These are phyloP conservation scores for Mamestra brassicae DNA, from an alignment of 2,888 invertebrate species.

Conservation along the genomic window DNA sequence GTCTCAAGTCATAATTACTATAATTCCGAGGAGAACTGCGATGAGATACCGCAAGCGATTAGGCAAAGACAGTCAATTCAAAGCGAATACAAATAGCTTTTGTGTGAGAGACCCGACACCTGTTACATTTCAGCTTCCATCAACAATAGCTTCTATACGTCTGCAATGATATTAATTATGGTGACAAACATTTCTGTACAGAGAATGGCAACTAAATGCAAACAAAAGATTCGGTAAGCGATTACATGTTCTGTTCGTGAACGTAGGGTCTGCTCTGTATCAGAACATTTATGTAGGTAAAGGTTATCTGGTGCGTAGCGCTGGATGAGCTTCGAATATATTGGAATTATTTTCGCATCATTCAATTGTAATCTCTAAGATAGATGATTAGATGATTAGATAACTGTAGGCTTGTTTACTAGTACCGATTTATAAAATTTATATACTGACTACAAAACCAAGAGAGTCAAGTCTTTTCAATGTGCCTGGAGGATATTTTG, in stretches of 20 bases:
- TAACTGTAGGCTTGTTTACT: too few species aligned
- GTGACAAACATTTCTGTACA: constrained; percentile 52
- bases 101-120: constrained; percentile 10
- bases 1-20: not conserved
- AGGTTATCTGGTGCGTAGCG: constrained; percentile 4
- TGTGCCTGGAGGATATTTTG: too few species aligned
- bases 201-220: constrained; percentile 60
- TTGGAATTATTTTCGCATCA: not conserved
- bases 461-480: too few species aligned
- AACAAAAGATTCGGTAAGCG: constrained; percentile 68
- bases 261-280: constrained; percentile 19
- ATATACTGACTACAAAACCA: too few species aligned
- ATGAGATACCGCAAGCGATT: not conserved
- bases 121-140: constrained; percentile 42
- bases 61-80: constrained; percentile 10
- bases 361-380: not conserved
- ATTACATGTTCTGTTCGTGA: constrained; percentile 64
- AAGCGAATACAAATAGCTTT: constrained; percentile 16
- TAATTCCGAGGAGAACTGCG: not conserved
- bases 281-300: constrained; percentile 18
- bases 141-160: constrained; percentile 43
- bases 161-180: constrained; percentile 48
- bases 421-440: too few species aligned
- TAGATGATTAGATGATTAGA: not conserved
- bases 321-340: constrained; percentile 19